Evolutionary conservation across 2,888 invertebrate genomes (phyloP), one percentile per base, ranked within the genome.

Genomic region (Lagria hirta): DNA sequence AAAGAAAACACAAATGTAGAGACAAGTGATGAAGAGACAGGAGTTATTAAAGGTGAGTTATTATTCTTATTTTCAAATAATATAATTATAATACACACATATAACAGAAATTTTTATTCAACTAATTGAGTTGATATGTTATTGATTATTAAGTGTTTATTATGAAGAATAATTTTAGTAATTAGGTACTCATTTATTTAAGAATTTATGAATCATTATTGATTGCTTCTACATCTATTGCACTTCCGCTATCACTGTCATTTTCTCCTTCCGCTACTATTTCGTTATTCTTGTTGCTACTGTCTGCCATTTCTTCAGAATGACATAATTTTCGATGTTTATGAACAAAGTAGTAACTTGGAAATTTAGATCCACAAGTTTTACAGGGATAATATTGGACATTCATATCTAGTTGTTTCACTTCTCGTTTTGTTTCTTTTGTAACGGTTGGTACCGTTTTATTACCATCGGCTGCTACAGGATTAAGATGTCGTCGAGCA

Each of bases 381-480:
- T 92, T 93, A 72, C 93, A 93, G 0, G 93, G 92, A 72, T 92
- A 93, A 73, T 92, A 93, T 69, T 92, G 92, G 0, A 92, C 81
- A 61, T 91, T 84, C 69, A 89, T 80, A 58, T 87, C 86, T 32
- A 84, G 66, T 3, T 83, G 75, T 35, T 80, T 75, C 1, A 83
- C 83, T 57, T 83, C 83, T 4, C 81, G 70, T 28, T 76, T 72
- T 48, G 48, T 48, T 43, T 56, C 62, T 41, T 64, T 58, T 44
- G 57, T 54, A 37, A 42, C 43, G 33, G 36, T 57, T 46, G 14
- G 32, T 34, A 43, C 57, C 52, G 24, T 61, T 7, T 36, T 38
- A 28, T 28, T 40, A 13, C 58, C 53, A 37, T 69, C 68, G 43
- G 79, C 57, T 29, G 75, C 75, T 15, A 83, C 75, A 1, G 83